Percentiles rank a stretch among this genome's conserved stretches.
Conservation (phyloP, 1,140 invertebrate species). For the Hesperophylax magnus region DNA sequence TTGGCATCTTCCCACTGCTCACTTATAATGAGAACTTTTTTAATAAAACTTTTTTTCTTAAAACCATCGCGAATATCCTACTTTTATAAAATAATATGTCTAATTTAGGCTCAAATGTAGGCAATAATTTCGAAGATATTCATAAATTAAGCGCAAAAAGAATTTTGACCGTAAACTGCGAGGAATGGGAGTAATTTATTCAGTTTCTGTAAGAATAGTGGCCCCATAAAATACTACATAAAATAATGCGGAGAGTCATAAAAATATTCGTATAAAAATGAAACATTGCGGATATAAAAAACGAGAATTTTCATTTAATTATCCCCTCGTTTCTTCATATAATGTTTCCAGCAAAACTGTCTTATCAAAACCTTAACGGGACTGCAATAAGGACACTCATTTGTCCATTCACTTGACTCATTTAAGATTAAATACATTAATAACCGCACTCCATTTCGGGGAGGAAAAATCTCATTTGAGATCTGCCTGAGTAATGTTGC, state of each 20-base stretch:
- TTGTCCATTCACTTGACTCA: not conserved
- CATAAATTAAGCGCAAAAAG: slow-evolving; percentile 1
- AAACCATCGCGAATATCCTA: too few species aligned
- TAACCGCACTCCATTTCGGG: slow-evolving; percentile 4
- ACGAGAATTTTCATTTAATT: slow-evolving; percentile 21
- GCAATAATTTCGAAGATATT: slow-evolving; percentile 6
- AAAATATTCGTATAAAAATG: slow-evolving; percentile 34
- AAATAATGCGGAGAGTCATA: slow-evolving; percentile 26
- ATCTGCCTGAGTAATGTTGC: slow-evolving; percentile 7
- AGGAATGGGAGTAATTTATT: slow-evolving; percentile 4
- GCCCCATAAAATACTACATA: not conserved
- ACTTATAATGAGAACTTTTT: too few species aligned
- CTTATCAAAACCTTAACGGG: not conserved
- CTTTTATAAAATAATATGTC: too few species aligned
- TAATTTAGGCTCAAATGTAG: not conserved
- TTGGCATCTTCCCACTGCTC: too few species aligned
- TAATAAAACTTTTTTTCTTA: too few species aligned
- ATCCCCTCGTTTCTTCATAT: not conserved
- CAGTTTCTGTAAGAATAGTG: slow-evolving; percentile 1
- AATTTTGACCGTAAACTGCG: slow-evolving; percentile 7
- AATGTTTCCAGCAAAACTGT: not conserved
- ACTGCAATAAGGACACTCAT: slow-evolving; percentile 4
- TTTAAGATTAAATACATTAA: slow-evolving; percentile 27
- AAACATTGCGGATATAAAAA: slow-evolving; percentile 19
- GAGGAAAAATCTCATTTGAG: slow-evolving; percentile 21